These are phyloP conservation scores for Cheilosia vernalis DNA, from an alignment of 2,888 invertebrate genomes.

Conservation along the genomic window DNA sequence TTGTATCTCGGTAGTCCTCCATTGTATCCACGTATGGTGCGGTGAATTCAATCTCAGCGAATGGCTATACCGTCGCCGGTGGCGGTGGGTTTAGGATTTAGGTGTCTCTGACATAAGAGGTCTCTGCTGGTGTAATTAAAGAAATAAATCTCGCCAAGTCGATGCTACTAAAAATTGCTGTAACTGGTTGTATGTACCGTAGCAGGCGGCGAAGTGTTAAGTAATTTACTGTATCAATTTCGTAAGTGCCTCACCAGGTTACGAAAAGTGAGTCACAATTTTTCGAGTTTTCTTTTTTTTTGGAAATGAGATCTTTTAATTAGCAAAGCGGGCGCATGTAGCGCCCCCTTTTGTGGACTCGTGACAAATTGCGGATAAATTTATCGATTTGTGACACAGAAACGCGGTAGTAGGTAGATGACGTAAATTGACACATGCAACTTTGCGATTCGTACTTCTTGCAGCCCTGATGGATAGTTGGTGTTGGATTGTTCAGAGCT, in stretches of 20 bases:
- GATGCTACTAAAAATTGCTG: constrained; percentile 46
- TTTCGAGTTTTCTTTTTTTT: constrained; percentile 4
- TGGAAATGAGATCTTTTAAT: constrained; percentile 43
- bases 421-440: too few relatives aligned
- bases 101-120: constrained; percentile 8
- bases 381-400: constrained; percentile 3
- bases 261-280: neutral
- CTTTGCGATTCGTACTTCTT: too few relatives aligned
- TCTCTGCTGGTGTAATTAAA: constrained; percentile 55
- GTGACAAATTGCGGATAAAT: constrained; percentile 41
- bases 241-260: constrained; percentile 21
- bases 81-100: constrained; percentile 26
- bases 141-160: constrained; percentile 61
- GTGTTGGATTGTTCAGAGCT: too few relatives aligned
- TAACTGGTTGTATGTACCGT: neutral
- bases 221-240: constrained; percentile 65
- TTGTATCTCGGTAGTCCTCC: constrained; percentile 42
- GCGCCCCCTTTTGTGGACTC: constrained; percentile 4
- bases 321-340: neutral
- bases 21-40: constrained; percentile 11
- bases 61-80: neutral
- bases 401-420: neutral
- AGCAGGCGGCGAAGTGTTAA: constrained; percentile 39
- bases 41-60: constrained; percentile 11
- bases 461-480: too few relatives aligned